phyloP scores from a whole-genome alignment of 2,113 vertebrate species.

The Mustelus asterias region DNA sequence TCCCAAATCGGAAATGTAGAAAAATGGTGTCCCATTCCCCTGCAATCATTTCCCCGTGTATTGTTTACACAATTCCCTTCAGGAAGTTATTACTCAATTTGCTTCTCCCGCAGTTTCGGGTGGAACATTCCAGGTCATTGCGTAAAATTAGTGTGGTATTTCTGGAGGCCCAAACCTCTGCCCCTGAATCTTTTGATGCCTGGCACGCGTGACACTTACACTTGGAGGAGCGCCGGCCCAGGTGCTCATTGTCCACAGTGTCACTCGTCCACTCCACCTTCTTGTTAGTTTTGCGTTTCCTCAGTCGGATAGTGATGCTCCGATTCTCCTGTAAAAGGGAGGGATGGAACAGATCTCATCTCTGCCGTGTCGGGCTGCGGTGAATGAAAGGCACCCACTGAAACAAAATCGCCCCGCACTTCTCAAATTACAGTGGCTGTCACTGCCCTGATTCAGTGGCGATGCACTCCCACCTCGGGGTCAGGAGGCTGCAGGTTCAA shows the following conservation, averaged over 20 bases:
- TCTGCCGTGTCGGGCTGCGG: too few relatives aligned
- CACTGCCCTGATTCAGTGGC: not conserved
- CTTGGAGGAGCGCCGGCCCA: constrained; percentile 83
- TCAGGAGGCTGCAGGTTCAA: not conserved
- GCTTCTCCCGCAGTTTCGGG: not conserved
- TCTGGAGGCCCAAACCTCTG: not conserved
- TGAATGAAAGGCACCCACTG: not conserved
- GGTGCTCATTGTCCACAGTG: constrained; percentile 84
- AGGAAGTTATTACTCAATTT: not conserved
- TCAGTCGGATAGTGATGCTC: constrained; percentile 80
- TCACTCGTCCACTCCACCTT: constrained; percentile 90
- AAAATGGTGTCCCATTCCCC: not conserved
- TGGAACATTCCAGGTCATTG: not conserved
- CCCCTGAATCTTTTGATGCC: not conserved
- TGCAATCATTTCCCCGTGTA: not conserved
- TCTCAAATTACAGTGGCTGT: too few relatives aligned
- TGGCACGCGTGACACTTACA: constrained; percentile 60
- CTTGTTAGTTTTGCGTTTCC: constrained; percentile 85
- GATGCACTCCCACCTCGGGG: not conserved
- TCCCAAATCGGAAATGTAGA: too few relatives aligned
- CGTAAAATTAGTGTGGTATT: not conserved
- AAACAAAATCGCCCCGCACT: too few relatives aligned
- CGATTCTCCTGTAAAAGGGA: constrained; percentile 66
- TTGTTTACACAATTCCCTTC: not conserved
- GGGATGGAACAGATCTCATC: not conserved